A percentile compares a stretch with the other conserved stretches of the same genome.
Evolutionary conservation across 2,113 vertebrate genomes (phyloP).

Genomic region (Crypturellus undulatus): DNA sequence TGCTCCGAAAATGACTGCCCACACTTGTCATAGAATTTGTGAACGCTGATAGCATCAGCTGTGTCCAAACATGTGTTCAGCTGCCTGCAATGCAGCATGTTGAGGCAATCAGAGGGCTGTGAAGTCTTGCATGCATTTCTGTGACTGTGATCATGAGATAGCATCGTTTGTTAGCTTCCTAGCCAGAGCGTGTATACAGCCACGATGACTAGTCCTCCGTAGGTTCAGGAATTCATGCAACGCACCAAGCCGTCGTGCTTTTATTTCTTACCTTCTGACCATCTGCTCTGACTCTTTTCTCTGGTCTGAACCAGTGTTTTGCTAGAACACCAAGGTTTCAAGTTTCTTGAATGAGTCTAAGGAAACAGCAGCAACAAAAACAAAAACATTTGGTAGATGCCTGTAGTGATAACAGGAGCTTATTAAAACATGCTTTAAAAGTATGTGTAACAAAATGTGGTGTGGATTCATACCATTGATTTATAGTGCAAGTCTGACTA

Average conservation of each 20-base stretch:
- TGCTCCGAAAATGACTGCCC: slow-evolving; percentile 36
- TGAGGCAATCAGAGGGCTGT: not conserved
- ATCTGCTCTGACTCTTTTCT: not conserved
- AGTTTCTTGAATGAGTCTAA: not conserved
- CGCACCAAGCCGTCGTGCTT: not conserved
- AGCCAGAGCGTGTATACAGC: not conserved
- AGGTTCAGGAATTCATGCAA: not conserved
- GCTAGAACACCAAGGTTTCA: not conserved
- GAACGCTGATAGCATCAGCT: slow-evolving; percentile 54
- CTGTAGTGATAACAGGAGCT: not conserved
- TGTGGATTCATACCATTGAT: not conserved
- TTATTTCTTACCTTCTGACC: slow-evolving; percentile 8
- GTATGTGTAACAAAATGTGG: not conserved
- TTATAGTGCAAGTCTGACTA: not conserved
- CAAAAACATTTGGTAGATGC: not conserved
- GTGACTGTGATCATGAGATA: slow-evolving; percentile 24
- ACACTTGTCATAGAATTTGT: slow-evolving; percentile 39
- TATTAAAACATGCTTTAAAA: not conserved
- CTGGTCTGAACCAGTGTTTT: not conserved
- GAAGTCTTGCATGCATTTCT: not conserved
- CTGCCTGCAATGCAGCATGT: slow-evolving; percentile 51
- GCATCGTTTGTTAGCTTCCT: not conserved
- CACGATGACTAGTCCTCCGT: not conserved
- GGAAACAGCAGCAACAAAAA: not conserved
- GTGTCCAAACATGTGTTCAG: slow-evolving; percentile 50